phyloP scores from a whole-genome alignment of 2,797 vertebrate genomes.

The Pseudochromis fuscus region DNA sequence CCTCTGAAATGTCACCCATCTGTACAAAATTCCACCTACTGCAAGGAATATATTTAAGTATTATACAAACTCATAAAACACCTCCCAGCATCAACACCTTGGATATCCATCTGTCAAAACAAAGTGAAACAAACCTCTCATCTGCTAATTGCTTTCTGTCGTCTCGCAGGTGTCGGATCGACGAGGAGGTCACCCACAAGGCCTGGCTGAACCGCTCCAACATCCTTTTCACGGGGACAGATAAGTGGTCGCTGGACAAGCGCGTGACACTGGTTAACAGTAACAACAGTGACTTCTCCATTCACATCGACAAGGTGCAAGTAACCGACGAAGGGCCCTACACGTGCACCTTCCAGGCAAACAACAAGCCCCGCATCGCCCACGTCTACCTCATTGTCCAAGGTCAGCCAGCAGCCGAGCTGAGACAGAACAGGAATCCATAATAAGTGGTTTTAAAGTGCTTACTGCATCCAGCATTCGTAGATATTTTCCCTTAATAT shows the following conservation, averaged over 20 bases:
- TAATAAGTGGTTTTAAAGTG: neutral
- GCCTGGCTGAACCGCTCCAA: conserved; percentile 95
- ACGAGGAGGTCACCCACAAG: conserved; percentile 92
- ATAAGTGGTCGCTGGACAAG: conserved; percentile 93
- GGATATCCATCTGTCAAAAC: neutral
- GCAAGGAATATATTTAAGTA: too few species aligned
- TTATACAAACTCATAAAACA: neutral
- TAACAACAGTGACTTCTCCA: conserved; percentile 92
- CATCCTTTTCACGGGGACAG: conserved; percentile 92
- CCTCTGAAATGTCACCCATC: neutral
- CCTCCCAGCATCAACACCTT: neutral
- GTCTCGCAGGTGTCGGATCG: conserved; percentile 88
- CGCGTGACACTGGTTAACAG: conserved; percentile 90
- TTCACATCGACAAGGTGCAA: conserved; percentile 89
- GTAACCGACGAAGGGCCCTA: conserved; percentile 92
- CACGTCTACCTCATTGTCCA: conserved; percentile 95
- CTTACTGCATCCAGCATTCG: neutral
- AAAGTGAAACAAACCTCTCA: neutral
- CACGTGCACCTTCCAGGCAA: conserved; percentile 94
- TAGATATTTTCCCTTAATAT: conserved; percentile 27
- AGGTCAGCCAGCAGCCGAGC: conserved; percentile 79
- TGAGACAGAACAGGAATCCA: neutral
- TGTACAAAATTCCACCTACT: neutral
- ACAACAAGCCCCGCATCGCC: conserved; percentile 89
- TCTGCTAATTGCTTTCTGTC: conserved; percentile 6